Base-by-base conservation (phyloP, 2,888 invertebrate genomes). In the Autographa pulchrina region DNA sequence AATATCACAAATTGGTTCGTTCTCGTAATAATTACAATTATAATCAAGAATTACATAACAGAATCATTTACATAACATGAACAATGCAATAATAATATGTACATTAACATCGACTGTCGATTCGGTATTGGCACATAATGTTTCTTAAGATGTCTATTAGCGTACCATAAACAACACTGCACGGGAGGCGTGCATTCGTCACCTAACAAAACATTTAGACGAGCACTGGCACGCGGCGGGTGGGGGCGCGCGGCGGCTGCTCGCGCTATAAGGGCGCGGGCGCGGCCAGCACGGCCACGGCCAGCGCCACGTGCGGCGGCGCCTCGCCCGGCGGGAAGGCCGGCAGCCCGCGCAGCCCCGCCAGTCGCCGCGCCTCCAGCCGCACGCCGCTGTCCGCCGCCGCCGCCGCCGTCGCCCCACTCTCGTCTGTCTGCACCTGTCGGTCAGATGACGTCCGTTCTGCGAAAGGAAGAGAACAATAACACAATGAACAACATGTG, bases 361-460 rank as follows among this genome's bases (percentile, higher is more conserved):
- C 82, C 52, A 91, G 83, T 14, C 85, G 86, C 31, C 87, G 86
- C 25, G 87, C 86, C 69, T 92, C 90, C 70, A 91, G 80, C 38
- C 68, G 80, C 63, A 92, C 72, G 3, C 87, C 82, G 41, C 77
- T 74, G 43, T 74, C 75, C 62, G 13, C 18, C 25, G 35, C 70
- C 32, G 61, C 58, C 7, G 11, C 80, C 73, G 54, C 75, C 70
- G 31, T 88, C 70, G 84, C 74, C 31, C 78, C 62, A 11, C 82
- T 73, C n/a, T 92, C 93, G 18, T 94, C 94, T 11, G 94, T 94
- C 82, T 94, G 94, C 68, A 93, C 92, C 60, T 92, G 91, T 7
- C 92, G 88, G 78, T 94, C 93, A 9, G 89, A 84, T 13, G 89
- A 90, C n/a, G 87, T 86, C 18, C 88, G 87, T 71, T 93, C 93